These are phyloP conservation scores for Myotis findleyi DNA, from an alignment of 2,797 vertebrate species.

Conservation along the genomic window DNA sequence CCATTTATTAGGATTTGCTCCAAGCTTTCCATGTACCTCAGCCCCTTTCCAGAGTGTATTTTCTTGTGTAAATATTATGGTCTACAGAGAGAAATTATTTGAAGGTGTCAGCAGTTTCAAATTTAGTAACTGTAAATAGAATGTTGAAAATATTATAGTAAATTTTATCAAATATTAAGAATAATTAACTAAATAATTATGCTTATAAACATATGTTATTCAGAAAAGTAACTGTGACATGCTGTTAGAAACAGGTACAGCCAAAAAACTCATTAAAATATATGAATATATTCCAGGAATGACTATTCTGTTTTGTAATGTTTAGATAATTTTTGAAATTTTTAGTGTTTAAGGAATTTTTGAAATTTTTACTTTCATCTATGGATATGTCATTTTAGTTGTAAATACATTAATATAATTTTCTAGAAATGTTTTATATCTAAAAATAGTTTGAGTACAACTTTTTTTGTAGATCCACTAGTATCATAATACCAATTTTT, in stretches of 20 bases:
- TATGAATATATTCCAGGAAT: neutral
- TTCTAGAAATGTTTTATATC: slow-evolving; percentile 4
- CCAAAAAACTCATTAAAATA: neutral
- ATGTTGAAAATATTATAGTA: neutral
- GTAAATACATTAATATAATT: neutral
- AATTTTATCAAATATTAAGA: slow-evolving; percentile 23
- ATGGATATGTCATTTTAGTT: neutral
- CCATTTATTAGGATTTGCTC: neutral
- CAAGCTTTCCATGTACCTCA: neutral
- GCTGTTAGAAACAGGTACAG: neutral
- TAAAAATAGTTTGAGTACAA: neutral
- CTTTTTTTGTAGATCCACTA: neutral
- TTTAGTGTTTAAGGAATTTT: neutral
- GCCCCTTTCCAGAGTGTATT: neutral
- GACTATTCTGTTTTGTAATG: neutral
- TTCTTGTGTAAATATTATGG: neutral
- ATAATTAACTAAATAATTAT: neutral
- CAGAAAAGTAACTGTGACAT: neutral
- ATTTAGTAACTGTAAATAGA: neutral
- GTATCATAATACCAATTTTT: neutral
- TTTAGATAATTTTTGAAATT: neutral
- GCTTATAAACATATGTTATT: neutral
- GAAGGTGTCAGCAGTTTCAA: neutral
- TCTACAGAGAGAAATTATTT: neutral
- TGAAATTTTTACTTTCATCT: neutral